A percentile compares a stretch with the other conserved stretches of the same genome.
Evolutionary conservation across 2,888 invertebrate genomes (phyloP).

Genomic region (Eucera pruinosa): DNA sequence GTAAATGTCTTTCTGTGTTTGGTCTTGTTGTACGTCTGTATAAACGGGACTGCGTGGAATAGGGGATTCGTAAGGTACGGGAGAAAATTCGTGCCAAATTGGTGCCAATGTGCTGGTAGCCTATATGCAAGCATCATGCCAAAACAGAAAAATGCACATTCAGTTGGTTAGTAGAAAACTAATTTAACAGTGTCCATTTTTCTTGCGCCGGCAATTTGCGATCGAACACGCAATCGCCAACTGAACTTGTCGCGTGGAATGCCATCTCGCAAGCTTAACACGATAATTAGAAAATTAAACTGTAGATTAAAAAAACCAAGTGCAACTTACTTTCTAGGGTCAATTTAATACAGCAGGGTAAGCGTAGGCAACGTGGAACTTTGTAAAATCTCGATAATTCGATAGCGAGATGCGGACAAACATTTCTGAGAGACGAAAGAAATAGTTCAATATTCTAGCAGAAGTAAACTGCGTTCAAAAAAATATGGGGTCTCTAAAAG

Average conservation of each 20-base stretch:
- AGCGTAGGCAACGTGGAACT: no score
- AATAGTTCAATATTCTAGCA: no score
- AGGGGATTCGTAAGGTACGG: slow-evolving; percentile 44
- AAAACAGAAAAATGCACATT: slow-evolving; percentile 83
- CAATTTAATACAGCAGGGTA: not conserved
- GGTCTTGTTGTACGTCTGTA: slow-evolving; percentile 62
- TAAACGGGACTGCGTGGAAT: slow-evolving; percentile 42
- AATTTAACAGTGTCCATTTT: slow-evolving; percentile 77
- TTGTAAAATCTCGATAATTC: no score
- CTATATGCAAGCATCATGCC: slow-evolving; percentile 84
- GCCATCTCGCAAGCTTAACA: slow-evolving; percentile 2
- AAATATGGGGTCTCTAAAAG: no score
- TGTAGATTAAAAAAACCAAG: slow-evolving; percentile 7
- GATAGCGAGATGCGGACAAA: no score
- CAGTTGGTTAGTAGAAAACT: slow-evolving; percentile 80
- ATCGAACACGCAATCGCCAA: slow-evolving; percentile 4
- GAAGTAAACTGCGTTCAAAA: no score
- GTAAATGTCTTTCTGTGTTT: slow-evolving; percentile 62
- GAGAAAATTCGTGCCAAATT: slow-evolving; percentile 80
- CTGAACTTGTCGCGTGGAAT: not conserved
- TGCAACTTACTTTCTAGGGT: not conserved
- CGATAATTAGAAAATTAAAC: not conserved
- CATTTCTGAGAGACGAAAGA: no score
- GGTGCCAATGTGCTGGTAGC: slow-evolving; percentile 82
- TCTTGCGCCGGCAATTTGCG: slow-evolving; percentile 42